A percentile compares a stretch with the other conserved stretches of the same genome.
Conservation (phyloP, 2,888 invertebrate genomes). For the Philereme transversata region DNA sequence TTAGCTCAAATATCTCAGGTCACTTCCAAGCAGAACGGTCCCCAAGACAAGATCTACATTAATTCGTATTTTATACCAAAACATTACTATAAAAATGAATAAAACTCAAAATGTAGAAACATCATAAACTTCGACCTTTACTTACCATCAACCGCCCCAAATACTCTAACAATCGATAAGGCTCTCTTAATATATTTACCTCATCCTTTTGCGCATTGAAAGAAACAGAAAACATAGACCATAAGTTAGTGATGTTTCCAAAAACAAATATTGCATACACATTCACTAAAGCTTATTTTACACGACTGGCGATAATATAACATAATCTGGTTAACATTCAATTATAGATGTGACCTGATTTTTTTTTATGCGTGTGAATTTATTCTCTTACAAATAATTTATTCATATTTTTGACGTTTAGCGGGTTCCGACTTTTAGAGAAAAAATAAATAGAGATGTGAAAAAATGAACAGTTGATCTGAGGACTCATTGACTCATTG, state of each 20-base stretch:
- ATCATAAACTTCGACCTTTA: conserved; percentile 66
- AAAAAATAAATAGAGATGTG: no score
- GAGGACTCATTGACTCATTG: no score
- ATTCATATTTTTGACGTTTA: not conserved
- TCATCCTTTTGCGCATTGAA: conserved; percentile 79
- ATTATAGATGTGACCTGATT: no score
- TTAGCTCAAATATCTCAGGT: no score
- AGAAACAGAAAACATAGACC: conserved; percentile 77
- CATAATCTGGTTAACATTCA: not conserved
- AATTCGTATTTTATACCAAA: no score
- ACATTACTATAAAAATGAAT: no score
- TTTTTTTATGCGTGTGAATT: no score
- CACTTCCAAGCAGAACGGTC: no score
- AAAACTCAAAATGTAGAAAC: conserved; percentile 52
- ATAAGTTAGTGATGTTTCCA: conserved; percentile 79
- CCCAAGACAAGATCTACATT: no score
- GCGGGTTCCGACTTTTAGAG: no score
- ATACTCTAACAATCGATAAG: conserved; percentile 65
- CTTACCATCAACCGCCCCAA: conserved; percentile 70
- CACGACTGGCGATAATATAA: conserved; percentile 15
- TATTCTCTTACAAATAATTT: not conserved
- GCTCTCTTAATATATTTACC: conserved; percentile 74
- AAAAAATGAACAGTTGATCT: no score
- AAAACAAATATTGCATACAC: conserved; percentile 47
- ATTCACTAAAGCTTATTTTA: conserved; percentile 20